These are phyloP conservation scores for Vannuccia rotundouncinata DNA, from an alignment of 2,888 invertebrate species.

Conservation along the genomic window DNA sequence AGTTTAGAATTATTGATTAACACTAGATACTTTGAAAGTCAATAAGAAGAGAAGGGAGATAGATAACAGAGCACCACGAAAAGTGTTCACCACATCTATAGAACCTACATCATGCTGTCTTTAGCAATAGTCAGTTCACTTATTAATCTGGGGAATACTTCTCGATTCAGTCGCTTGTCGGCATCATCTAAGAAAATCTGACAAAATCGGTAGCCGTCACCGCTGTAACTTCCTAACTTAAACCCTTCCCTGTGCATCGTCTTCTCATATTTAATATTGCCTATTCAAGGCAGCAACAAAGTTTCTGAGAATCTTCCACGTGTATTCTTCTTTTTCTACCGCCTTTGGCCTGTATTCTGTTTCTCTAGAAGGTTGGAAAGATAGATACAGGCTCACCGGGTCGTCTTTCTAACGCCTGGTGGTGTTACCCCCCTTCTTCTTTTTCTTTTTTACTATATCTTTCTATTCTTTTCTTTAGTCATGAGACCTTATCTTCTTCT, in stretches of 20 bases:
- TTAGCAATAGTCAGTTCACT: neutral
- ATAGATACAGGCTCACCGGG: neutral
- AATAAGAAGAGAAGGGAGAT: neutral
- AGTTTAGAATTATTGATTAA: neutral
- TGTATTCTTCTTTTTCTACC: neutral
- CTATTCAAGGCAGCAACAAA: neutral
- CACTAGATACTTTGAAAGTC: neutral
- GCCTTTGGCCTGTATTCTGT: neutral
- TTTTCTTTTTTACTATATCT: neutral
- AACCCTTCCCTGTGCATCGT: neutral
- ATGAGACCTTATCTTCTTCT: neutral
- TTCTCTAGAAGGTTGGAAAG: neutral
- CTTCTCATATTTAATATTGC: neutral
- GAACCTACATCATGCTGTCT: neutral
- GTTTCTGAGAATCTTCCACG: neutral
- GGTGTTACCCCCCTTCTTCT: neutral
- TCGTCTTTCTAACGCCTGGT: neutral
- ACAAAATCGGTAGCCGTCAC: conserved; percentile 17
- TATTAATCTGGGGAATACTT: neutral
- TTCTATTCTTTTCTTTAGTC: neutral
- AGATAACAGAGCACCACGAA: no score
- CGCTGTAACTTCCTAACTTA: neutral
- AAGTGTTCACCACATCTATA: neutral
- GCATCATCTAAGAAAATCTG: conserved; percentile 22
- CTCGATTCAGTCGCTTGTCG: neutral